Base-by-base conservation (phyloP, 2,888 invertebrate species). In the Eulithis testata region DNA sequence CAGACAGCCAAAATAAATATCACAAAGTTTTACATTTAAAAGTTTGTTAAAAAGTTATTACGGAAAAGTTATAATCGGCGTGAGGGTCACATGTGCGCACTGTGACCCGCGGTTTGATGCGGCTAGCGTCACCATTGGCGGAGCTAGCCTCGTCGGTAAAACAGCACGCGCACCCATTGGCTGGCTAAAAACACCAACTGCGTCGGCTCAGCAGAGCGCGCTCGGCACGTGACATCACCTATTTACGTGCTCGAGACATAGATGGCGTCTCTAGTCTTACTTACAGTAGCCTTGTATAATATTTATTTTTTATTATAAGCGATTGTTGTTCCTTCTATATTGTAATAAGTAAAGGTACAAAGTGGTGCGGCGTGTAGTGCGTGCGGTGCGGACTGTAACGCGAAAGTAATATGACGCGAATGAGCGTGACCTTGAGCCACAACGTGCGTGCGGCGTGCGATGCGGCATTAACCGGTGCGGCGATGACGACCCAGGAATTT, bases 1-100 rank as follows among this genome's bases (percentile, higher is more conserved):
- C 31, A 50, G 57, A 50, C 14, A n/a, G 9, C 36, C 40, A 12
- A 52, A 61, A 56, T 14, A 59, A 53, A 60, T 31, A 8, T 37
- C 44, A 40, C 49, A 36, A 60, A 51, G 45, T 37, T 12, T 45
- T 9, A 53, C 45, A 57, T 57, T 59, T 9, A 58, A 12, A 66
- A 59, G 54, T 51, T 66, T 54, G 37, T 55, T 55, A 40, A 45
- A 40, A 62, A 59, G 54, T 63, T 56, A 44, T 14, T 14, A 4
- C 9, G 31, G 12, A 58, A 53, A 58, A 60, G 50, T 53, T 58
- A 27, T 27, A n/a, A 31, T 45, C 47, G 31, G 55, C 53, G 53
- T 36, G 60, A 44, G 81, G 83, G 85, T 90, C 91, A 91, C 91
- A 91, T 90, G 91, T 90, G 88, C 84, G 83, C 82, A 83, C 85